Base-by-base conservation (phyloP, 2,888 invertebrate genomes). In the Elmis aenea region DNA sequence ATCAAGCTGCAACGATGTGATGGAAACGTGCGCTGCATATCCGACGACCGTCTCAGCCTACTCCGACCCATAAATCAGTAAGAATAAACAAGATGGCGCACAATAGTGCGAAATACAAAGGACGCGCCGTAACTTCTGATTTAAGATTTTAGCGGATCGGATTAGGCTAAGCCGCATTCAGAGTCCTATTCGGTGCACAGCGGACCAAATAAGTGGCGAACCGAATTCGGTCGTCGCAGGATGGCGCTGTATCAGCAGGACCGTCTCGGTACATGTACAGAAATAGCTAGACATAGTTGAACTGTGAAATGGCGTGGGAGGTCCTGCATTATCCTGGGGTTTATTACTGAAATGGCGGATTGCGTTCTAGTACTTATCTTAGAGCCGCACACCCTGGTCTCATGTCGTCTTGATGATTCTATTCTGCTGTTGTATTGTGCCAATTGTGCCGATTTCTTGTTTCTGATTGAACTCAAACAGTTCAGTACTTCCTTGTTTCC, bases 121-220 rank as follows among this genome's bases (percentile, higher is more conserved):
- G 52, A 58, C 29, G 54, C 54, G 47, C 51, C 61, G 61, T 62
- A 62, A 62, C 58, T 62, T 59, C 57, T 58, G 62, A 60, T 62
- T 62, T 62, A 60, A 60, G 62, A 62, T 62, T 63, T 62, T 55
- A 54, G 54, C 50, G 56, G 55, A 60, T 60, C 59, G 62, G 62
- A 62, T 63, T 63, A 62, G 51, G 45, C 33, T 37, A 42, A 42
- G 42, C 42, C 42, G 42, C 42, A 37, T 42, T 42, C 42, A 29
- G 33, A 42, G 37, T 42, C 42, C 37, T 42, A 42, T 42, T 42
- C 37, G 33, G 21, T 20, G 35, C 31, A 37, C 36, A 42, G 42
- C 33, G 14, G 42, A 30, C 42, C 42, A 42, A 22, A 24, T 29
- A 42, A 42, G 42, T 42, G 26, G 33, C 32, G 29, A 36, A 32